Percentiles rank a stretch among this genome's conserved stretches.
phyloP scores from a whole-genome alignment of 2,113 vertebrate genomes.

The Odobenus rosmarus region DNA sequence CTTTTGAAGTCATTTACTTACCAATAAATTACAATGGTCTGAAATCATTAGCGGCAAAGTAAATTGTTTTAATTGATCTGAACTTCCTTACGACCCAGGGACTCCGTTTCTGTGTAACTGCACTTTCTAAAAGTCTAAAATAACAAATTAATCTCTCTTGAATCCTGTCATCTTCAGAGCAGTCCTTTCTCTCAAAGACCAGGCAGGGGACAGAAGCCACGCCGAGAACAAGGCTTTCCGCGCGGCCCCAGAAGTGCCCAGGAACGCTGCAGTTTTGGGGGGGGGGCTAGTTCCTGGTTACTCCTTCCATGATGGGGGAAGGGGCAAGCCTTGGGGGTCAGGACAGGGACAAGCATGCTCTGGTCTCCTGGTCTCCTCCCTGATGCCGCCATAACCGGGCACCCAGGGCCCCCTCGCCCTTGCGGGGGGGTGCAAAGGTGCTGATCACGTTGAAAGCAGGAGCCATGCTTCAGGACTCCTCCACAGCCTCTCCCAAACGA shows the following conservation, averaged over 20 bases:
- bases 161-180: constrained; percentile 60
- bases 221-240: neutral
- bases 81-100: constrained; percentile 73
- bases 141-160: constrained; percentile 75
- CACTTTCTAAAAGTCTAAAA: constrained; percentile 74
- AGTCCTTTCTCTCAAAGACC: neutral
- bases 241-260: rapidly evolving
- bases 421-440: neutral
- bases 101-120: constrained; percentile 57
- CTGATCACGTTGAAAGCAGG: rapidly evolving
- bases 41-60: constrained; percentile 86
- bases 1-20: constrained; percentile 83
- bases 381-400: rapidly evolving
- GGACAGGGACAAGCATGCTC: rapidly evolving
- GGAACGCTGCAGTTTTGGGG: neutral
- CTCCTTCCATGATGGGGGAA: rapidly evolving
- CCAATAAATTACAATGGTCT: constrained; percentile 85
- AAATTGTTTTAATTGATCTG: constrained; percentile 89
- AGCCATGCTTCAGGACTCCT: neutral
- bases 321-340: neutral
- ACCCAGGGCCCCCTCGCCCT: rapidly evolving
- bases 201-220: neutral
- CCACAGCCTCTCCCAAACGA: neutral
- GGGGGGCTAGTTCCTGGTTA: neutral
- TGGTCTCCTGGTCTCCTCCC: neutral